Evolutionary conservation across 2,888 invertebrate species (phyloP), one percentile per base, ranked within the genome.

Genomic region (Orthonevra nobilis): DNA sequence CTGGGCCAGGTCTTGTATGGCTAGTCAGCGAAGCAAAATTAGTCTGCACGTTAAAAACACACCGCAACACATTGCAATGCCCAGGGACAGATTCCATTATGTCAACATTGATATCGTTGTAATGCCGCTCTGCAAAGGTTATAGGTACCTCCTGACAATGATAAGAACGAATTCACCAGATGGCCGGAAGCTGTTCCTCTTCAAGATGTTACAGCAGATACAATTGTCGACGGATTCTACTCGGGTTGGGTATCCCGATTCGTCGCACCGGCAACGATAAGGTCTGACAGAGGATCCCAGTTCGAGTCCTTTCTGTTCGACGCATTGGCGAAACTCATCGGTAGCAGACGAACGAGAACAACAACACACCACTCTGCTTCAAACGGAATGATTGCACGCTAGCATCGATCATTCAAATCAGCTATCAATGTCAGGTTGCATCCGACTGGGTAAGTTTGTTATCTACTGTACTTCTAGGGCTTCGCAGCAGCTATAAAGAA

Each of bases 391-490:
- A 28, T 58, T 3, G 44, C 28, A n/a, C 40, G 20, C 3, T 44
- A 34, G 60, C 28, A 60, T 7, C 40, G 32, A 5, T 32, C 60
- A 6, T 42, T 60, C 14, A 60, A 60, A 34, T 20, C 42, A 3
- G 23, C 58, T 9, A 28, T 58, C 9, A 58, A 19, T 58, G 34
- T 30, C 36, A 46, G n/a, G 28, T 44, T n/a, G 30, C 42, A 15
- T 15, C 32, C 2, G 30, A 81, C 19, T 87, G 87, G 86, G 38
- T 79, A 1, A 81, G 82, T 3, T 60, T 70, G 2, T 82, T 89
- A 2, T 86, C 86, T 0, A 75, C 82, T 2, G 84, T 88, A 1
- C 69, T 88, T 0, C 81, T 89, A 1, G 87, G 86, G 2, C 44
- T 87, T 1, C 82, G 86, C 3, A 81, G 84, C 0, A 69, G 81